Base-by-base conservation (phyloP, 2,888 invertebrate genomes). In the Sacculina carcini region DNA sequence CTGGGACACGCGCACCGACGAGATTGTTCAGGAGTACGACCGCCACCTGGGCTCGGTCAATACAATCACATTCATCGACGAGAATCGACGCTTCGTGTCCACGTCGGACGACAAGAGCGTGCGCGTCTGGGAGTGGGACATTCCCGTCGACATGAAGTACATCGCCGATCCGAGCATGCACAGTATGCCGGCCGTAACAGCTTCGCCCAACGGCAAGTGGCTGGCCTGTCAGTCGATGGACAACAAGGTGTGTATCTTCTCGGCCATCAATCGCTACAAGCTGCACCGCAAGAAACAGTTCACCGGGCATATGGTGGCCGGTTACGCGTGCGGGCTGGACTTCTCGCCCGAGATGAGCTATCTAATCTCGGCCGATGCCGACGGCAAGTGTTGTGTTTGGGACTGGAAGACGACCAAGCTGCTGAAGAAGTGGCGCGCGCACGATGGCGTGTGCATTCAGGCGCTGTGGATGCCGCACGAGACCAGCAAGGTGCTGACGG, bases 91-190 rank as follows among this genome's bases (percentile, higher is more conserved):
- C 59, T 98, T 99, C 67, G 94, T 96, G 4, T 90, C 96, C 16
- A 96, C 98, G 0, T 96, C 96, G 0, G 98, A 99, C 64, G 98
- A 99, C 66, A 99, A 99, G 69, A 92, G 90, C 63, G 72, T 99
- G 58, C 71, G 98, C 50, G 92, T 99, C 47, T 99, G 98, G 98
- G 98, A 99, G 71, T 98, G 98, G 96, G 86, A 87, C 63, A 87
- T 87, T 61, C 87, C 87, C 0, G 98, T 98, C 2, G 98, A 99
- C 66, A 98, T 98, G 82, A 99, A 99, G 65, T 92, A 98, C 66
- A 96, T 99, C 57, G 98, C 98, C 1, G 98, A 99, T 67, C 96
- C 98, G 0, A 79, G 87, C 0, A 92, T 99, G 89, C 98, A 99
- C 67, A 94, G 96, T 5, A 86, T 98, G 78, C 98, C 98, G 0